Percentiles rank a stretch among this genome's conserved stretches.
These are phyloP conservation scores for Mormyrus lacerda DNA, from an alignment of 2,113 vertebrate genomes.

Conservation along the genomic window DNA sequence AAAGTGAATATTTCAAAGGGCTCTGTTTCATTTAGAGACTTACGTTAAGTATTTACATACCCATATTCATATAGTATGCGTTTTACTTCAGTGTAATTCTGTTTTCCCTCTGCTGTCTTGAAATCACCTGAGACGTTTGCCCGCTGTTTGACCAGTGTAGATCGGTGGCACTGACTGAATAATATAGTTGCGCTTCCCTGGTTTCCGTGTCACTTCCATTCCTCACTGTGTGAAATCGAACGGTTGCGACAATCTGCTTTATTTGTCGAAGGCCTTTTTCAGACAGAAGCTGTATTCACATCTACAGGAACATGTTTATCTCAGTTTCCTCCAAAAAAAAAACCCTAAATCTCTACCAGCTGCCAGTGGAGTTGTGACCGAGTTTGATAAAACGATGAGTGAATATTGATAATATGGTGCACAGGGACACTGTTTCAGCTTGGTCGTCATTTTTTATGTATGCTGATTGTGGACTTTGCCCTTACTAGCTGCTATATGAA, in stretches of 20 bases:
- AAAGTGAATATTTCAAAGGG: background rate
- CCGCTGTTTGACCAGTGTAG: background rate
- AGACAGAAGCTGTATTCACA: background rate
- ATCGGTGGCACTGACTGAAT: background rate
- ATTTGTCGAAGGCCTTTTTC: background rate
- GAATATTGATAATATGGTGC: background rate
- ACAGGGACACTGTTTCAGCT: background rate
- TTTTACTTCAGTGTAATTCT: background rate
- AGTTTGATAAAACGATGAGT: background rate
- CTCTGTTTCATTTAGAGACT: background rate
- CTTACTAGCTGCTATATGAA: background rate
- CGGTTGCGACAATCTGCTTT: background rate
- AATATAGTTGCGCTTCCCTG: background rate
- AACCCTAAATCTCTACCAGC: background rate
- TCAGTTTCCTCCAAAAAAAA: background rate
- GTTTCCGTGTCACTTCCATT: background rate
- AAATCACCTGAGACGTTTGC: background rate
- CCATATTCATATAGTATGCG: background rate
- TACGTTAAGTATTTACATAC: background rate
- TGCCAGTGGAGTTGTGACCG: background rate
- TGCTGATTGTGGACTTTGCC: background rate
- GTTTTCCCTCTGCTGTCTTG: background rate
- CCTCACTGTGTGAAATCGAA: background rate
- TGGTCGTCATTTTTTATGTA: background rate
- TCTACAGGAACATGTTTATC: background rate